Conservation (phyloP, 2,888 invertebrate species). For the Macrophya alboannulata region DNA sequence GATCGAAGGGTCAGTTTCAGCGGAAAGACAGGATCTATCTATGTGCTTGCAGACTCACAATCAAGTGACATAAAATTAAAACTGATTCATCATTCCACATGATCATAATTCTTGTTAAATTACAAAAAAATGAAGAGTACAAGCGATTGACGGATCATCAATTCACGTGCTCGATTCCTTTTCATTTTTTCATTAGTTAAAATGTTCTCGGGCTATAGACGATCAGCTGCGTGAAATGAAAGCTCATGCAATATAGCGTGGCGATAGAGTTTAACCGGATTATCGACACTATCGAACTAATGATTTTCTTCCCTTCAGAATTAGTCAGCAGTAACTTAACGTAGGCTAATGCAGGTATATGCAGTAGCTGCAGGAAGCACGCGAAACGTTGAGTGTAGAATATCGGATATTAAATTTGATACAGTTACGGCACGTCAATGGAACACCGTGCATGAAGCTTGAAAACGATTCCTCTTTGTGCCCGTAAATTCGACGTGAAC, state of each 20-base stretch:
- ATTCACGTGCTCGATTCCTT: background rate
- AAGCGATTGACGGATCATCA: background rate
- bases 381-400: slow-evolving; percentile 35
- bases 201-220: background rate
- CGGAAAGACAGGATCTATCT: background rate
- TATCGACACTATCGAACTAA: slow-evolving; percentile 32
- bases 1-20: background rate
- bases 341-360: background rate
- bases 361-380: background rate
- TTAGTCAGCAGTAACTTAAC: background rate
- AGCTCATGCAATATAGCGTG: slow-evolving; percentile 27
- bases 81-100: background rate
- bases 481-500: background rate
- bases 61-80: background rate
- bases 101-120: background rate
- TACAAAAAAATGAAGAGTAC: background rate
- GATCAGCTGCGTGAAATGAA: background rate
- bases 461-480: slow-evolving; percentile 18
- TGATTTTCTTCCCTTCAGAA: slow-evolving; percentile 19
- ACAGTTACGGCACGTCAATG: slow-evolving; percentile 43
- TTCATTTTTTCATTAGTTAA: background rate
- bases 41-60: background rate
- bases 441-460: slow-evolving; percentile 27
- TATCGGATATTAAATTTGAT: slow-evolving; percentile 49
- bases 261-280: slow-evolving; percentile 7